Evolutionary conservation across 2,888 invertebrate genomes (phyloP).

Genomic region (Strigamia transsilvanica): DNA sequence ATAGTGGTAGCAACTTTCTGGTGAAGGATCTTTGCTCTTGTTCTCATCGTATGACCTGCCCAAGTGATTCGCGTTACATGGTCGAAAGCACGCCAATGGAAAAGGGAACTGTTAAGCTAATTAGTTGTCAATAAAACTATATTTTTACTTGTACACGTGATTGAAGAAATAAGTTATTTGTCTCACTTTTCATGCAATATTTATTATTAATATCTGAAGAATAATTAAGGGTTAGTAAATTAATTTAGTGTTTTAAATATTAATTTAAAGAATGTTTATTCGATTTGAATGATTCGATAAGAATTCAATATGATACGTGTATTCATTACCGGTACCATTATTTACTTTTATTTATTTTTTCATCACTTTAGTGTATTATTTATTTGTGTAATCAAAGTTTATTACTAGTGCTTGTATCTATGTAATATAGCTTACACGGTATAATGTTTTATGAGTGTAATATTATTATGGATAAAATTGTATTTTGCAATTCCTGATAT

Average conservation of each 20-base stretch:
- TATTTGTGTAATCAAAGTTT: background rate
- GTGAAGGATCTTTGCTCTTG: conserved; percentile 60
- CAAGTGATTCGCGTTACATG: conserved; percentile 54
- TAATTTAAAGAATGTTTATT: background rate
- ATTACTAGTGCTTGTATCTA: background rate
- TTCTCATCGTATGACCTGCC: conserved; percentile 58
- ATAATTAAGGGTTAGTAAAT: background rate
- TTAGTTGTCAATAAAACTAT: conserved; percentile 41
- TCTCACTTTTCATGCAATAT: conserved; percentile 23
- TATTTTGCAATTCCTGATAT: conserved; percentile 38
- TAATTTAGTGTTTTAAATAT: background rate
- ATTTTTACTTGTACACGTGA: conserved; percentile 21
- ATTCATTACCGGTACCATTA: background rate
- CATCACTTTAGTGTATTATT: background rate
- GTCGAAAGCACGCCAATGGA: conserved; percentile 46
- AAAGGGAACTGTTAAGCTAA: conserved; percentile 34
- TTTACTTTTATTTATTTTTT: background rate
- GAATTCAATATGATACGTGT: background rate
- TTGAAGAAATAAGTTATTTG: conserved; percentile 12
- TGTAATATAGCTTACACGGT: background rate
- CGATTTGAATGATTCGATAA: too few relatives aligned
- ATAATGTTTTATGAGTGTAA: conserved; percentile 12
- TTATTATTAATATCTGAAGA: background rate
- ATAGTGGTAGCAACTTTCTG: conserved; percentile 58
- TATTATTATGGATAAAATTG: conserved; percentile 31